Evolutionary conservation across 2,113 vertebrate species (phyloP).

Genomic region (Heliornis fulica): DNA sequence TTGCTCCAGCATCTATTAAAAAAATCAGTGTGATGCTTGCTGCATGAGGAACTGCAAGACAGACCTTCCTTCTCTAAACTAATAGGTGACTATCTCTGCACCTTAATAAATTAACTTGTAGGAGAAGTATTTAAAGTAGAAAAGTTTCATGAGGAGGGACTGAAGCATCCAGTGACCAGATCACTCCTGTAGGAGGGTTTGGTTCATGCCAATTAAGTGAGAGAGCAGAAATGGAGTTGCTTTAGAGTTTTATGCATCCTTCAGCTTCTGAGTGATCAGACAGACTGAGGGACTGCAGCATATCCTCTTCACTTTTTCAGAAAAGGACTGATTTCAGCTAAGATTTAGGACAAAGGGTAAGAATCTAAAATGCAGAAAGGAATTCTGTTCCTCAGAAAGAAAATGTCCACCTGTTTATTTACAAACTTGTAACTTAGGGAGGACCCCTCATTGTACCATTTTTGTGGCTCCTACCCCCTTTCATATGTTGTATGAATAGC

Average conservation of each 20-base stretch:
- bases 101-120: background rate
- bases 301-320: background rate
- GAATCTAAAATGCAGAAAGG: background rate
- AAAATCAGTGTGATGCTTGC: background rate
- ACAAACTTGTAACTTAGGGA: background rate
- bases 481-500: background rate
- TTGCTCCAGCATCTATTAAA: background rate
- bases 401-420: fast-evolving
- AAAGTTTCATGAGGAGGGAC: background rate
- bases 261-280: background rate
- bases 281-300: background rate
- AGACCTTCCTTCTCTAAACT: background rate
- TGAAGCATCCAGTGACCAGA: background rate
- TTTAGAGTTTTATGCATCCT: background rate
- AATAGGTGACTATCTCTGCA: background rate
- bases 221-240: background rate
- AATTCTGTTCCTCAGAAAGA: background rate
- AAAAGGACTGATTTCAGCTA: background rate
- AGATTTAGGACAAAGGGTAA: background rate
- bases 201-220: background rate
- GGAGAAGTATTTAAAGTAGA: background rate
- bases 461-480: background rate
- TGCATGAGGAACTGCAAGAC: background rate
- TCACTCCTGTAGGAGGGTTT: background rate
- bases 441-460: background rate